Percentiles rank a stretch among this genome's conserved stretches.
phyloP scores from a whole-genome alignment of 2,888 invertebrate species.

The Selenia dentaria region DNA sequence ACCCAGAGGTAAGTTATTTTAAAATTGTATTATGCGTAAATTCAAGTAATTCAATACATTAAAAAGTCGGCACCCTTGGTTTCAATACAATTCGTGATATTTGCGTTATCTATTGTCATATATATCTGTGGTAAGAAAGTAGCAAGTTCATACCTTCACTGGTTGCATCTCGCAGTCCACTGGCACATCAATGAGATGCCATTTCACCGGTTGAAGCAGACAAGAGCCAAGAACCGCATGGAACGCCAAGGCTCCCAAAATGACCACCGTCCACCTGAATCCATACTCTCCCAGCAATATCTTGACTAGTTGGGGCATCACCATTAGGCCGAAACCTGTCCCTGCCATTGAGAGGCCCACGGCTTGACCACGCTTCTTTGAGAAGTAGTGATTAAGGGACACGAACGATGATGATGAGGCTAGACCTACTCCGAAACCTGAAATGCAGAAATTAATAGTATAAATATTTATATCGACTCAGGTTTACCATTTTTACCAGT shows the following conservation, averaged over 20 bases:
- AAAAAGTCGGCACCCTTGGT: no score
- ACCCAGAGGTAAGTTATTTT: no score
- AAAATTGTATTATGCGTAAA: no score
- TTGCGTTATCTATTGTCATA: no score
- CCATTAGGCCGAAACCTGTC: conserved; percentile 91
- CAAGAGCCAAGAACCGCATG: conserved; percentile 88
- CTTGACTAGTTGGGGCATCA: conserved; percentile 91
- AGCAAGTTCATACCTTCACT: conserved; percentile 59
- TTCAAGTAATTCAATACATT: no score
- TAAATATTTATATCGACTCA: no score
- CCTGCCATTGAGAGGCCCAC: conserved; percentile 92
- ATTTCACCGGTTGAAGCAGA: conserved; percentile 88
- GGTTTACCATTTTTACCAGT: no score
- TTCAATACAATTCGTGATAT: no score
- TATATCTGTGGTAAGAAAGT: no score
- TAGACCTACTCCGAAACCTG: conserved; percentile 90
- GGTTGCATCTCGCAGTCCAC: conserved; percentile 81
- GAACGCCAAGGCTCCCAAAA: conserved; percentile 87
- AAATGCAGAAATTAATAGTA: neutral
- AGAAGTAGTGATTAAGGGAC: conserved; percentile 91
- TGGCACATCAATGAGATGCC: conserved; percentile 87
- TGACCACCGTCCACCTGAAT: conserved; percentile 88
- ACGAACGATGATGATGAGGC: conserved; percentile 92
- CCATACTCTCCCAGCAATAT: conserved; percentile 86
- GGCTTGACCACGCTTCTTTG: conserved; percentile 90